Evolutionary conservation across 2,113 vertebrate genomes (phyloP).

Genomic region (Terrapene triunguis): DNA sequence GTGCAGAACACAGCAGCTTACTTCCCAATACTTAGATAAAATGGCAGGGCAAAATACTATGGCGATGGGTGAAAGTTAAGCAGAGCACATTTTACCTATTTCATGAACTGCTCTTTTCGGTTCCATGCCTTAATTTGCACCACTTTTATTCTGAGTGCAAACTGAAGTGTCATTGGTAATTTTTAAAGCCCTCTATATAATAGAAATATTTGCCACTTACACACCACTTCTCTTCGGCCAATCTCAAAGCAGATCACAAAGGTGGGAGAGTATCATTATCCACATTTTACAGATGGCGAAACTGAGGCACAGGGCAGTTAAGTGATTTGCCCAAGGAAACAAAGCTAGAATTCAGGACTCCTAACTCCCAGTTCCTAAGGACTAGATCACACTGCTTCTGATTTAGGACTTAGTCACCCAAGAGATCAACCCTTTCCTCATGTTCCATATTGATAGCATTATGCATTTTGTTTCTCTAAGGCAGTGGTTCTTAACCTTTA

Average conservation of each 20-base stretch:
- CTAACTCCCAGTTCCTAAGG: neutral
- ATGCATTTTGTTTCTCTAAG: neutral
- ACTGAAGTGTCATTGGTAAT: neutral
- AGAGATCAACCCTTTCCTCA: neutral
- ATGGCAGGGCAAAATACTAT: neutral
- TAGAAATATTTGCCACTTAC: neutral
- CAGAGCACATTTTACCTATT: neutral
- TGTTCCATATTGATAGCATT: neutral
- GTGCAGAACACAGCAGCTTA: neutral
- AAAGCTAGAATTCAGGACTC: neutral
- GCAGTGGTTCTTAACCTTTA: too few relatives aligned
- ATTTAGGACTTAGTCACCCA: neutral
- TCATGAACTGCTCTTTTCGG: neutral
- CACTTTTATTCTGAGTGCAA: neutral
- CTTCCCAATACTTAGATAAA: neutral
- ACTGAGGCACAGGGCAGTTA: neutral
- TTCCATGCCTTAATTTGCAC: neutral
- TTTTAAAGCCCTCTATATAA: neutral
- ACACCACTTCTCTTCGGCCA: neutral
- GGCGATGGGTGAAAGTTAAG: neutral
- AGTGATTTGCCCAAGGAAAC: neutral
- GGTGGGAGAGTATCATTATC: neutral
- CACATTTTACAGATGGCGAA: neutral
- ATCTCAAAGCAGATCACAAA: neutral
- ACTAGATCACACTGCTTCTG: neutral